These are phyloP conservation scores for Agrotis segetum DNA, from an alignment of 2,888 invertebrate genomes.

Conservation along the genomic window DNA sequence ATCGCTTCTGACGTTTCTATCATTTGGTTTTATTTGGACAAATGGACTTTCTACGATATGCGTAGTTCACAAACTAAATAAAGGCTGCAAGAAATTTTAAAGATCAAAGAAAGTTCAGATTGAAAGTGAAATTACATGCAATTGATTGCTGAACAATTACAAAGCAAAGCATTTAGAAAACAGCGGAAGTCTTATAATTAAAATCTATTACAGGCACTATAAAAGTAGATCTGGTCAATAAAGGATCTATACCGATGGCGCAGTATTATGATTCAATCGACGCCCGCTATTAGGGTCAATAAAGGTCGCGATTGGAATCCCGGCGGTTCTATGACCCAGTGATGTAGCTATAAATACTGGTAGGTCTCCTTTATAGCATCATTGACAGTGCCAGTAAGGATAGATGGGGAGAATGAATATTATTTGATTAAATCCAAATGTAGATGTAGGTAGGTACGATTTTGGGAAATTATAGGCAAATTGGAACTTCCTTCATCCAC, in stretches of 20 bases:
- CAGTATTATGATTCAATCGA: constrained; percentile 58
- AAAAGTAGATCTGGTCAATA: constrained; percentile 53
- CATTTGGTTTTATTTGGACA: neutral
- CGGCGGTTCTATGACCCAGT: constrained; percentile 46
- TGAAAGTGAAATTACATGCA: neutral
- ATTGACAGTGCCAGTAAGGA: neutral
- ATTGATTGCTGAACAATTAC: neutral
- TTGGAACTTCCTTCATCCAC: too few species aligned
- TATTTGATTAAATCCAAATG: neutral
- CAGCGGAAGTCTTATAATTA: constrained; percentile 34
- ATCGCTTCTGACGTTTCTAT: too few species aligned
- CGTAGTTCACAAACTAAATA: neutral
- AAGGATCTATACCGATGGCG: constrained; percentile 50
- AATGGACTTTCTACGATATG: neutral
- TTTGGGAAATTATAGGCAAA: too few species aligned
- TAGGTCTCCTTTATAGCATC: constrained; percentile 12
- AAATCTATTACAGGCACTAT: constrained; percentile 38
- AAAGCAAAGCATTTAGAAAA: neutral
- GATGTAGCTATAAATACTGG: constrained; percentile 44
- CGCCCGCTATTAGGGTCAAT: constrained; percentile 55
- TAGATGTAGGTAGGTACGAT: too few species aligned
- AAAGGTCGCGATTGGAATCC: constrained; percentile 58
- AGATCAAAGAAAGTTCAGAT: neutral
- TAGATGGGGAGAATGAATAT: neutral
- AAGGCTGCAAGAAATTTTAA: neutral